phyloP scores from a whole-genome alignment of 2,113 vertebrate genomes.

The Micromys minutus region DNA sequence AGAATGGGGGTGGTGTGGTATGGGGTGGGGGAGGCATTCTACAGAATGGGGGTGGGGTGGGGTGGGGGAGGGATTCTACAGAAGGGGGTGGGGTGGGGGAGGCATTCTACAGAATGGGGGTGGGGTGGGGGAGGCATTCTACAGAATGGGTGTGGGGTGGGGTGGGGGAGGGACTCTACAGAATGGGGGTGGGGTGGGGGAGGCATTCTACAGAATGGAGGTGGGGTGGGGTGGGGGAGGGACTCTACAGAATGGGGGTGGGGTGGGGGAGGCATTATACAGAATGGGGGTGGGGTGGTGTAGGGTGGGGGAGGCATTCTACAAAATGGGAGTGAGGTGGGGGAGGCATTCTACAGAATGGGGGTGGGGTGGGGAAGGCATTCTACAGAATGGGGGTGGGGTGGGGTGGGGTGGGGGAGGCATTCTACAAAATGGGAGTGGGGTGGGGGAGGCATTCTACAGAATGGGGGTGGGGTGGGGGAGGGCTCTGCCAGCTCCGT shows the following conservation, averaged over 20 bases:
- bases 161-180: not conserved
- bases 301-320: too few species aligned
- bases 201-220: too few species aligned
- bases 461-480: not conserved
- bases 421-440: too few species aligned
- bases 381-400: too few species aligned
- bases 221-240: not conserved
- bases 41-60: not conserved
- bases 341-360: not conserved
- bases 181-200: not conserved
- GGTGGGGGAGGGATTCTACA: too few species aligned
- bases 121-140: not conserved
- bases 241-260: too few species aligned
- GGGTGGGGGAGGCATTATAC: not conserved
- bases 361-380: not conserved
- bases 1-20: too few species aligned
- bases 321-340: not conserved
- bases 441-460: not conserved
- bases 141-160: too few species aligned
- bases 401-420: not conserved
- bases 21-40: not conserved
- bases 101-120: not conserved
- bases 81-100: not conserved
- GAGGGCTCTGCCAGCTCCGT: not conserved
- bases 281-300: not conserved